Evolutionary conservation across 2,888 invertebrate species (phyloP).

Genomic region (Leptarthrus brevirostris): DNA sequence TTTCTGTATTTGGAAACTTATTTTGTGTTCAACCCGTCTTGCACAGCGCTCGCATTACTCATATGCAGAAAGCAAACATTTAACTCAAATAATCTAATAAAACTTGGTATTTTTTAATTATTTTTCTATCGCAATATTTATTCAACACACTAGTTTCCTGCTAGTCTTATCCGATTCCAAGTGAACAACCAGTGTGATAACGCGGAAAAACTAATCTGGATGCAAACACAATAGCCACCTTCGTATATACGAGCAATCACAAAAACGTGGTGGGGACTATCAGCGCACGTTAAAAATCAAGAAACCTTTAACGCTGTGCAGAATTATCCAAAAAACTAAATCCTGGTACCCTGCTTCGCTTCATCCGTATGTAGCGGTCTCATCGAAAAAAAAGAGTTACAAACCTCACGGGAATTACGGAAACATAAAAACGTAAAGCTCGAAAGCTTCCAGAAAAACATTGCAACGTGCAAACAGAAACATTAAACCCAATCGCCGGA

Average conservation of each 20-base stretch:
- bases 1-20: too few relatives aligned
- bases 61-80: too few relatives aligned
- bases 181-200: conserved; percentile 20
- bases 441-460: conserved; percentile 35
- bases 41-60: too few relatives aligned
- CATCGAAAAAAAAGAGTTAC: conserved; percentile 19
- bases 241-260: conserved; percentile 8
- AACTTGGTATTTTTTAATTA: too few relatives aligned
- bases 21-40: too few relatives aligned
- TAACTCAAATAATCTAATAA: too few relatives aligned
- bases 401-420: conserved; percentile 36
- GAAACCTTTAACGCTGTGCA: too few relatives aligned
- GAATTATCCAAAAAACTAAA: neutral
- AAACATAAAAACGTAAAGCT: conserved; percentile 33
- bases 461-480: conserved; percentile 42
- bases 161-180: conserved; percentile 10
- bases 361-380: conserved; percentile 23
- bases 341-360: neutral
- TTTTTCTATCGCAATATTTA: too few relatives aligned
- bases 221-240: conserved; percentile 36
- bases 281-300: conserved; percentile 7
- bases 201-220: conserved; percentile 29
- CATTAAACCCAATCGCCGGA: conserved; percentile 47
- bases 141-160: conserved; percentile 25
- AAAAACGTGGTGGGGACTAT: conserved; percentile 33